Evolutionary conservation across 2,888 invertebrate genomes (phyloP), one percentile per base, ranked within the genome.

Genomic region (Corythucha ciliata): DNA sequence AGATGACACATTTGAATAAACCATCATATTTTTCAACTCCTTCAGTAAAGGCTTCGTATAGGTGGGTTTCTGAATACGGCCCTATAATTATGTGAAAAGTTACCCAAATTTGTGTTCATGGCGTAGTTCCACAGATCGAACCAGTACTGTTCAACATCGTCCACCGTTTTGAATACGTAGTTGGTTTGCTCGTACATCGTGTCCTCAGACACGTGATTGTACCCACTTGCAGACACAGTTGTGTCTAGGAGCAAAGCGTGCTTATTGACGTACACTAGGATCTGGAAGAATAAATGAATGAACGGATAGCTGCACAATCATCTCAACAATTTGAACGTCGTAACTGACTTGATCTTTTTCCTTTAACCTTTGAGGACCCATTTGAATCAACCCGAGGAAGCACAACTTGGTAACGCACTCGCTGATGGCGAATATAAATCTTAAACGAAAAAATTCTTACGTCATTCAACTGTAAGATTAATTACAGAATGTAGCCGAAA

Each of bases 331-430:
- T 27, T 6, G 4, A 44, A 41, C 22, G 6, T 8, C 8, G 37
- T 36, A 24, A 44, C 49, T 44, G n/a, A 80, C 74, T 70, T 78
- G 80, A 63, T 77, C 81, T 62, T 77, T 83, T 58, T 82, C 80
- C 60, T 80, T 78, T 25, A 74, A 67, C 41, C 72, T 68, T 53
- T 78, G 75, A 0, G 79, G 76, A 0, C 81, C 80, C 60, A 81
- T 77, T 61, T 85, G 81, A 8, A 82, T 58, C 10, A 87, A 65
- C 0, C 86, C 83, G 60, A 82, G 73, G 55, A 76, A 77, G 57
- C 77, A 77, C 1, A 86, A 68, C n/a, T 73, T 67, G 2, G 70
- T 69, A 21, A 81, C 64, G 2, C 72, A 70, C 32, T 76, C 76
- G 58, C 75, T 70, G 51, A 80, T 70, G 20, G 70, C 67, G 61